Evolutionary conservation across 2,888 invertebrate genomes (phyloP).

Genomic region (Rhamphomyia laevipes): DNA sequence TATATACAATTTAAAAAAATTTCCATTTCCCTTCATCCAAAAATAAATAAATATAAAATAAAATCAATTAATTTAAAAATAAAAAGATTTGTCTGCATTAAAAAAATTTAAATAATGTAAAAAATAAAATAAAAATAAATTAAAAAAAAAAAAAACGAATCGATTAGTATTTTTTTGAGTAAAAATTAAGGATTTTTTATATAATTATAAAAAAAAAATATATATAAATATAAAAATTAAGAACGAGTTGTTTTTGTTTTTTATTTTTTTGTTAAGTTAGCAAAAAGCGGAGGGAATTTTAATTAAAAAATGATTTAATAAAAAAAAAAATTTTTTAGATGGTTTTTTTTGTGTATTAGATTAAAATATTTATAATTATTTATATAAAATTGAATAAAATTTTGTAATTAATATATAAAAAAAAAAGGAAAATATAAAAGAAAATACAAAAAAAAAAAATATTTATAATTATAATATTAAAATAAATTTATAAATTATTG

Average conservation of each 20-base stretch:
- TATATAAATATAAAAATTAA: conserved; percentile 9
- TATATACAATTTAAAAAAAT: background rate
- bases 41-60: too few species aligned
- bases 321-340: background rate
- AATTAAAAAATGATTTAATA: too few species aligned
- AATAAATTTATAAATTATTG: background rate
- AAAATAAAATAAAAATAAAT: conserved; percentile 8
- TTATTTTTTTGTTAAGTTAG: background rate
- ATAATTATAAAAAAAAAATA: conserved; percentile 11
- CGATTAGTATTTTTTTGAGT: conserved; percentile 26
- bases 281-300: background rate
- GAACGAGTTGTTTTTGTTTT: conserved; percentile 5
- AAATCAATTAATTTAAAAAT: too few species aligned
- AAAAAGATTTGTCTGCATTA: conserved; percentile 2
- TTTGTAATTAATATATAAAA: background rate
- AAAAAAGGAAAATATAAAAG: too few species aligned
- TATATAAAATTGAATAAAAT: background rate
- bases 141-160: conserved; percentile 21
- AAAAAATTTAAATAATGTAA: conserved; percentile 8
- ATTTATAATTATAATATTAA: background rate
- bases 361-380: too few species aligned
- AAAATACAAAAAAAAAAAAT: too few species aligned
- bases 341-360: too few species aligned
- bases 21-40: background rate
- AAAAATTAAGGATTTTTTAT: conserved; percentile 11